Base-by-base conservation (phyloP, 2,113 vertebrate species). In the Naja naja region DNA sequence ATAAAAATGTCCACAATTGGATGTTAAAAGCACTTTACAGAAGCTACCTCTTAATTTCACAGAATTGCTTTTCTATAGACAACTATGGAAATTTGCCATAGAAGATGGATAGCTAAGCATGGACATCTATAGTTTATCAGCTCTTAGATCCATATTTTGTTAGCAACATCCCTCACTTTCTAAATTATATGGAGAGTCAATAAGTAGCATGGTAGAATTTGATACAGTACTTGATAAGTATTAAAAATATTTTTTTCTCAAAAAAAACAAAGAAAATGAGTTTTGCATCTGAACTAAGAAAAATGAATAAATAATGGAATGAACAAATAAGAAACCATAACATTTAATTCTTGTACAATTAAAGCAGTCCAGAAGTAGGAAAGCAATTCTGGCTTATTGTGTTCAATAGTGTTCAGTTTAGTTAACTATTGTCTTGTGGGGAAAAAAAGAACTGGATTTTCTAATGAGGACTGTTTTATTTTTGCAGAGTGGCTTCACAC, bases 401-500 rank as follows among this genome's bases (percentile, higher is more conserved):
- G 34, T 8, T 81, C 34, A 81, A 43, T 49, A 49, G 47, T 49
- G 47, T 9, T 49, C 47, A 81, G 22, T 81, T 43, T 81, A 47
- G 20, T 23, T 10, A 1, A 7, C 53, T 3, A 39, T 20, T 7
- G 87, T 0, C 0, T 25, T 52, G 16, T 30, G 85, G 6, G 5
- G 0, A 9, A 1, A 89, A 92, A 3, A 5, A 0, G n/a, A 0
- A 56, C 4, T 4, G 7, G 34, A 81, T 7, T 49, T 23, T 0
- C 0, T 95, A 88, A 96, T 53, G 0, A 91, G 43, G 27, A 45
- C 87, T 94, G 89, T 94, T 96, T 94, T 92, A 81, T 96, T 60
- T 94, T 95, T 89, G 34, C 49, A 99, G 99, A 99, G 99, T 49
- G 99, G 99, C 55, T 99, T 99, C 11, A 99, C 99, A 11, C 99